Evolutionary conservation across 1,140 invertebrate genomes (phyloP).

Genomic region (Saccostrea echinata): DNA sequence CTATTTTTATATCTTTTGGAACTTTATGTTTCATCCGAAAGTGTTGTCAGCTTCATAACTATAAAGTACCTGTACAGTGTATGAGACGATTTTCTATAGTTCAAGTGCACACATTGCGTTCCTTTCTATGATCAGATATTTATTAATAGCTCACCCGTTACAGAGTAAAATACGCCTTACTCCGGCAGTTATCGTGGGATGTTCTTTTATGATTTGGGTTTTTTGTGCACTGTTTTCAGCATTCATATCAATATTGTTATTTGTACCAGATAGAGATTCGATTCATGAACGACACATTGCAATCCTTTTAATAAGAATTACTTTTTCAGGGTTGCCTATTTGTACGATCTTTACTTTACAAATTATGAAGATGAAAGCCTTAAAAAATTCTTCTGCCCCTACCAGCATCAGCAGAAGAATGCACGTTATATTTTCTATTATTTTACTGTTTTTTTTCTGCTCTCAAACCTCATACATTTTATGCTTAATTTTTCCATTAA

Average conservation of each 20-base stretch:
- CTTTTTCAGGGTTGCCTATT: too few species aligned
- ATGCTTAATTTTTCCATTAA: not conserved
- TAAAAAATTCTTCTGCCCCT: not conserved
- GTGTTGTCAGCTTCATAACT: not conserved
- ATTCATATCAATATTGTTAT: too few species aligned
- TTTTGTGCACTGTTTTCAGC: too few species aligned
- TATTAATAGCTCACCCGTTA: not conserved
- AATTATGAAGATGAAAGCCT: not conserved
- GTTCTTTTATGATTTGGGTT: too few species aligned
- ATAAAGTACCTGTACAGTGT: not conserved
- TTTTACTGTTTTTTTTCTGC: too few species aligned
- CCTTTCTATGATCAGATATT: too few species aligned
- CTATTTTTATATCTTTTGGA: too few species aligned
- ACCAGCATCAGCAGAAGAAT: not conserved
- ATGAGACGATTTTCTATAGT: not conserved
- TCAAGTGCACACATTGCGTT: not conserved
- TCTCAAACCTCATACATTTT: not conserved
- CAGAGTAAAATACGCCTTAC: not conserved
- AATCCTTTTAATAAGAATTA: not conserved
- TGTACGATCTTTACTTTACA: too few species aligned
- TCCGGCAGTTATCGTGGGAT: not conserved
- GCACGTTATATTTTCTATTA: not conserved
- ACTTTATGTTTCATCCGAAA: too few species aligned
- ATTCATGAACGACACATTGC: not conserved
- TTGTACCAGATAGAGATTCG: too few species aligned